Base-by-base conservation (phyloP, 1,140 invertebrate genomes). In the Metaphire vulgaris region DNA sequence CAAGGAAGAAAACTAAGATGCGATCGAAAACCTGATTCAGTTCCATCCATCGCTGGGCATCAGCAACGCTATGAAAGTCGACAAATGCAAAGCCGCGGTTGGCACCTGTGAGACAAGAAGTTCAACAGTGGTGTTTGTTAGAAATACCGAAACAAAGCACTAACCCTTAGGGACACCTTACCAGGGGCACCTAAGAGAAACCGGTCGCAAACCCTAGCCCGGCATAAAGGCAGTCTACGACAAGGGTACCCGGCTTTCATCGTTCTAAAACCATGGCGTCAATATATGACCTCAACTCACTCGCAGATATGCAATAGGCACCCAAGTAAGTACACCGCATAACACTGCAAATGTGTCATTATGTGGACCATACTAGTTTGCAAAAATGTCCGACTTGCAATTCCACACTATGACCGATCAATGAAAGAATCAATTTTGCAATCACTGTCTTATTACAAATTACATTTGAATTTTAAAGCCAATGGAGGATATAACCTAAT, bases 1-100 rank as follows among this genome's bases (percentile, higher is more conserved):
- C 6, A 56, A 12, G 41, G 41, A 56, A 56, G 41, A 56, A 6
- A 56, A 56, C 41, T 56, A 26, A 34, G 77, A 41, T 72, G 76
- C 74, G 79, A 84, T 85, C 85, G 79, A 80, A 82, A 92, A 95
- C 93, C 92, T 96, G 91, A 90, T 93, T 95, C 87, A 91, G 89
- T 87, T 95, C 93, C 91, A 97, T 96, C 92, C 94, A 95, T 82
- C 90, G 90, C 86, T 90, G 90, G 81, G 95, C 93, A 89, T 95
- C 93, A 86, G 91, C 90, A 84, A 93, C 89, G 86, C 91, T 91
- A 87, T 91, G 89, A 92, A 97, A 97, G 89, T 97, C 95, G 87
- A 96, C 92, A 90, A 96, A 97, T 87, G 93, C 94, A 90, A 96
- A 85, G 74, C 84, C 84, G 78, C 84, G 81, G 79, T 83, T 83